Evolutionary conservation across 2,888 invertebrate species (phyloP).

Genomic region (Nemotelus nigrinus): DNA sequence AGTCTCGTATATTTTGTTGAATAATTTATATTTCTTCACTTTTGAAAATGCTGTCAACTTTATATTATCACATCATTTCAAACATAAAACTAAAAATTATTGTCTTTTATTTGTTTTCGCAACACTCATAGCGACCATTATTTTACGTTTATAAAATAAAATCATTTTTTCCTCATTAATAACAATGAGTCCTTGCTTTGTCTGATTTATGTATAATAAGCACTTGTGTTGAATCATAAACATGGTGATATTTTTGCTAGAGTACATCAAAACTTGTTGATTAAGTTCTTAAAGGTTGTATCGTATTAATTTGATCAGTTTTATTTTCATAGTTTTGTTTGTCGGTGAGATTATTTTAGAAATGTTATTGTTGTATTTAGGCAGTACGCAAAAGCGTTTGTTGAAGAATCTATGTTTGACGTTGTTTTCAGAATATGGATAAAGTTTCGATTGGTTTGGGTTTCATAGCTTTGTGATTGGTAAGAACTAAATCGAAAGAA

Average conservation of each 20-base stretch:
- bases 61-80: constrained; percentile 22
- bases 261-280: neutral
- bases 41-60: neutral
- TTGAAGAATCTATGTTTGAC: neutral
- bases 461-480: neutral
- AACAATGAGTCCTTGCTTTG: too few species aligned
- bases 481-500: neutral
- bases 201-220: too few species aligned
- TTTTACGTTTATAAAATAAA: constrained; percentile 40
- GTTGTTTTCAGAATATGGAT: neutral
- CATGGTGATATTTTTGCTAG: neutral
- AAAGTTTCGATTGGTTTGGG: neutral
- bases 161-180: neutral
- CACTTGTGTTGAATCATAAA: neutral
- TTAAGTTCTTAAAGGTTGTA: too few species aligned
- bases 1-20: neutral
- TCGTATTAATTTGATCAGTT: too few species aligned
- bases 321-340: too few species aligned
- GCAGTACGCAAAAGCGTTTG: neutral
- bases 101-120: neutral
- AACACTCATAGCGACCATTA: constrained; percentile 14
- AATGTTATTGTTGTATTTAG: neutral
- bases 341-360: neutral
- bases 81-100: neutral
- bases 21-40: neutral